Evolutionary conservation across 2,888 invertebrate genomes (phyloP), one percentile per base, ranked within the genome.

Genomic region (Chorisops tibialis): DNA sequence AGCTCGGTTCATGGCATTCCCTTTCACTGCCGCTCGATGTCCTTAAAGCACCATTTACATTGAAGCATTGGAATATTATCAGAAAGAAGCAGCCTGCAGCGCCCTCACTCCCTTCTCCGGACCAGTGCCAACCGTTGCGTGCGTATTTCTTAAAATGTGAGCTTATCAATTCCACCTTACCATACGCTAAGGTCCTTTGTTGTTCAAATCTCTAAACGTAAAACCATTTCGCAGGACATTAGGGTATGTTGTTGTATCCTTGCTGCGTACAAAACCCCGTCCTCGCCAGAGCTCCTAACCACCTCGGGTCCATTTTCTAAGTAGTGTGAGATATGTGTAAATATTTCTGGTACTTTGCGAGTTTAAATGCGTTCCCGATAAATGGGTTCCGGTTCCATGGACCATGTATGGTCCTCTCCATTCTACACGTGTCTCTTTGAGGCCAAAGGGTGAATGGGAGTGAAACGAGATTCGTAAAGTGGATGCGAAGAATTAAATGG

Each of bases 11-110:
- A 16, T 14, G 14, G 39, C 41, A 54, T 41, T 54, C 52, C 14
- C n/a, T n/a, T n/a, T n/a, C n/a, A n/a, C n/a, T n/a, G n/a, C n/a
- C n/a, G 41, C 11, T 54, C 12, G 56, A 56, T 18, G 45, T 43
- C 43, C 30, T 56, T 56, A 43, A 56, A 30, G 56, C 30, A 18
- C 43, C 56, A 43, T 56, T 56, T 56, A 56, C 56, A 56, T 56
- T 56, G 56, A 56, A 43, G 56, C 43, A 56, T 56, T 56, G 56
- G 56, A 56, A 56, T 56, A 56, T 39, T 45, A 43, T 45, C 56
- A 41, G 22, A 43, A 16, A n/a, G 35, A 50, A 35, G 30, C 30
- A 30, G 30, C 9, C 30, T 30, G 30, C 5, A 30, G 30, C 30
- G 2, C 2, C 30, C 30, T 30, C 3, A 30, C 30, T 7, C 30